Percentiles rank a stretch among this genome's conserved stretches.
These are phyloP conservation scores for Zalophus californianus DNA, from an alignment of 2,797 vertebrate genomes.

Conservation along the genomic window DNA sequence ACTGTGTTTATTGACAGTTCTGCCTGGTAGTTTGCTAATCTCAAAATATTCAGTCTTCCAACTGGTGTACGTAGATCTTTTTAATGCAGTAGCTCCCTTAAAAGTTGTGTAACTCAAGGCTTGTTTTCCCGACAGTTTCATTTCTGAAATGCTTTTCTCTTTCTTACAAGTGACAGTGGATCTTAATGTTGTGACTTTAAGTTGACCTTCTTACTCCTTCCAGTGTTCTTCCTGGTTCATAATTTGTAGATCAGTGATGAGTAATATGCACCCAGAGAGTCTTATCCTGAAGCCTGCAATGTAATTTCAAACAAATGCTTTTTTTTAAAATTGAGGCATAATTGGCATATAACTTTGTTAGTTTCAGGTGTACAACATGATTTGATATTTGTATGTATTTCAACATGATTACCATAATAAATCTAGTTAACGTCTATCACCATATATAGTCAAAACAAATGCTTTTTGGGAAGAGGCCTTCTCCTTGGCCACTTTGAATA, in stretches of 20 bases:
- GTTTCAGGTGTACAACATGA: not conserved
- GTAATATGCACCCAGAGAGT: not conserved
- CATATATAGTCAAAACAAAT: not conserved
- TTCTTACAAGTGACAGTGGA: not conserved
- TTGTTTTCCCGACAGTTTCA: not conserved
- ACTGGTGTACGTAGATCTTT: not conserved
- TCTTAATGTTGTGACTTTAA: slow-evolving; percentile 30
- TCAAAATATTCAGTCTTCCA: slow-evolving; percentile 1
- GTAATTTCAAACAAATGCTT: not conserved
- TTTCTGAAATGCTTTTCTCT: slow-evolving; percentile 39
- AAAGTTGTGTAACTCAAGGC: not conserved
- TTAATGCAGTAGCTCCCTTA: not conserved
- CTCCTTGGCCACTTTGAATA: not conserved
- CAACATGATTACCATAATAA: not conserved
- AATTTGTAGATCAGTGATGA: not conserved
- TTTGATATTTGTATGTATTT: not conserved
- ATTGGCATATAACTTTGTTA: not conserved
- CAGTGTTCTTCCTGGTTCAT: not conserved
- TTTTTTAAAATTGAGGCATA: not conserved
- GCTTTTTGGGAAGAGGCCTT: not conserved
- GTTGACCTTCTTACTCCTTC: not conserved
- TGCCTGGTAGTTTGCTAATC: not conserved
- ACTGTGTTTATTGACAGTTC: not conserved
- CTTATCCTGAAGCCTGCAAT: not conserved
- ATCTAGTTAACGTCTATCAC: not conserved